phyloP scores from a whole-genome alignment of 2,797 vertebrate species.

The Gallinago solitaria region DNA sequence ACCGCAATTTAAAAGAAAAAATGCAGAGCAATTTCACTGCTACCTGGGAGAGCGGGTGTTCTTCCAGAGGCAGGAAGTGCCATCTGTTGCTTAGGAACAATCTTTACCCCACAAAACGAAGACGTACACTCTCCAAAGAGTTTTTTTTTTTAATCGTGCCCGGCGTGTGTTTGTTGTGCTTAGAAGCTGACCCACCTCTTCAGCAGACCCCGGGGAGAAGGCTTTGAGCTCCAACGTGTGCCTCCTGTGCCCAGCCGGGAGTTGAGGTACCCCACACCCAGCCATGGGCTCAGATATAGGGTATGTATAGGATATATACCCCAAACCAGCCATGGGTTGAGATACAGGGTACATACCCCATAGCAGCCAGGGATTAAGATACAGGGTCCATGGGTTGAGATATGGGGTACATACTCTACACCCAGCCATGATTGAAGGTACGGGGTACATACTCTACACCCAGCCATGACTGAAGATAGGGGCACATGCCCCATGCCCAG shows the following conservation, averaged over 20 bases:
- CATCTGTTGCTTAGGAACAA: constrained; percentile 61
- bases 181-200: background rate
- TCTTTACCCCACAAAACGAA: background rate
- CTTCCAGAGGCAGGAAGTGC: background rate
- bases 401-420: too few relatives aligned
- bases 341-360: too few relatives aligned
- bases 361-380: fast-evolving
- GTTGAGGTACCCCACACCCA: background rate
- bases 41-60: background rate
- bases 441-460: fast-evolving
- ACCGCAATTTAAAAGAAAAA: background rate
- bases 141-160: background rate
- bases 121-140: fast-evolving
- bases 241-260: background rate
- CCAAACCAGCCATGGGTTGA: too few relatives aligned
- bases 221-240: background rate
- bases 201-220: fast-evolving
- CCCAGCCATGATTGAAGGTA: fast-evolving
- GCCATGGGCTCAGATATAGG: too few relatives aligned
- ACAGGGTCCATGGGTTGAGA: fast-evolving
- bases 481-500: background rate
- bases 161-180: background rate
- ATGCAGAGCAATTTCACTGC: background rate
- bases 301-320: too few relatives aligned
- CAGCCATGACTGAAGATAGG: fast-evolving